Percentiles rank a stretch among this genome's conserved stretches.
These are phyloP conservation scores for Lasiurus borealis DNA, from an alignment of 2,113 vertebrate species.

Conservation along the genomic window DNA sequence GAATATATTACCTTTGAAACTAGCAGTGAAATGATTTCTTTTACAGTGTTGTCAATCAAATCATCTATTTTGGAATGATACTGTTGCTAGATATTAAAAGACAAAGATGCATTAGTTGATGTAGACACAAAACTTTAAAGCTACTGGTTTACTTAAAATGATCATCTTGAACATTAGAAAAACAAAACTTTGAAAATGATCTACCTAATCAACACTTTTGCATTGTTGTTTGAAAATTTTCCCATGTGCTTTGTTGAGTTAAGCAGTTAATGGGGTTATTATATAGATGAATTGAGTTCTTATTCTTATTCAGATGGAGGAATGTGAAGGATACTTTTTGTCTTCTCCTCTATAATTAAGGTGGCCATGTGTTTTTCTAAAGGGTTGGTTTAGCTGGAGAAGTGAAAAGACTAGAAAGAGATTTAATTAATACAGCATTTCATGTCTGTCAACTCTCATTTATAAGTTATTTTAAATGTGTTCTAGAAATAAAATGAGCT, in stretches of 20 bases:
- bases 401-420: constrained; percentile 94
- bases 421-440: constrained; percentile 99
- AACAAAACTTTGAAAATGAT: constrained; percentile 90
- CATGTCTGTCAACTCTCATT: constrained; percentile 94
- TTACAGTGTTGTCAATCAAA: constrained; percentile 95
- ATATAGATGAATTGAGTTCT: constrained; percentile 94
- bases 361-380: constrained; percentile 94
- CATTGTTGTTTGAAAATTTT: constrained; percentile 90
- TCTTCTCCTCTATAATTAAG: constrained; percentile 94
- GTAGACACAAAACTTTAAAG: constrained; percentile 81
- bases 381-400: constrained; percentile 92
- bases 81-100: constrained; percentile 92
- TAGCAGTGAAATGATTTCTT: constrained; percentile 95
- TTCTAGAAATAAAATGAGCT: constrained; percentile 89
- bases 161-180: constrained; percentile 86
- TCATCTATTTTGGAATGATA: constrained; percentile 99
- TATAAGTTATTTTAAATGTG: constrained; percentile 93
- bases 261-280: constrained; percentile 99
- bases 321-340: constrained; percentile 99
- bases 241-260: constrained; percentile 93
- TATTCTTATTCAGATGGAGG: constrained; percentile 93
- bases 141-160: constrained; percentile 86
- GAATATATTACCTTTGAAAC: constrained; percentile 94
- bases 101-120: constrained; percentile 83
- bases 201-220: constrained; percentile 88